Evolutionary conservation across 2,113 vertebrate genomes (phyloP).

Genomic region (Sinocyclocheilus anophthalmus): DNA sequence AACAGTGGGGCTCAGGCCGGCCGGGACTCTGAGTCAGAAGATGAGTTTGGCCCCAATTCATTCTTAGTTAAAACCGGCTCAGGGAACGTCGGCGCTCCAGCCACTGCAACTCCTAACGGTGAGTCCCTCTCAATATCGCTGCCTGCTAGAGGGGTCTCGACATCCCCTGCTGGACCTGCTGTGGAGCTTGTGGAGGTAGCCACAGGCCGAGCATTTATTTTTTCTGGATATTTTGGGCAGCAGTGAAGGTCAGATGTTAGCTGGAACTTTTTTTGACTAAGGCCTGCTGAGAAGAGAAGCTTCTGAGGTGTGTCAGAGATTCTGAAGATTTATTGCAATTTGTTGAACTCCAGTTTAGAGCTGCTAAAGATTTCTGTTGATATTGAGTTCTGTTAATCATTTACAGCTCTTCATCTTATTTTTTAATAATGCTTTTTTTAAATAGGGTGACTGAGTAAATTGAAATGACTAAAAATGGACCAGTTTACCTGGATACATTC

Average conservation of each 20-base stretch:
- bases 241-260: slow-evolving; percentile 44
- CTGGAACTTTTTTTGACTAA: slow-evolving; percentile 37
- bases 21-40: slow-evolving; percentile 95
- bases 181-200: slow-evolving; percentile 65
- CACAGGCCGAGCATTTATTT: slow-evolving; percentile 58
- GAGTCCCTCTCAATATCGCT: slow-evolving; percentile 82
- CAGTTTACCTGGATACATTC: neutral
- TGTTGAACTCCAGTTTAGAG: neutral
- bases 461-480: neutral
- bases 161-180: slow-evolving; percentile 39
- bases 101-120: slow-evolving; percentile 81
- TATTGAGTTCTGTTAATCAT: neutral
- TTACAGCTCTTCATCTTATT: neutral
- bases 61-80: slow-evolving; percentile 98
- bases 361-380: neutral
- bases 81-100: slow-evolving; percentile 86
- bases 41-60: slow-evolving; percentile 95
- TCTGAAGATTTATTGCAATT: neutral
- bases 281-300: slow-evolving; percentile 61
- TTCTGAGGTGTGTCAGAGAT: slow-evolving; percentile 9
- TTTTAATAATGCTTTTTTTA: neutral
- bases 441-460: neutral
- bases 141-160: slow-evolving; percentile 61
- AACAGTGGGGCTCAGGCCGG: slow-evolving; percentile 90
- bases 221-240: slow-evolving; percentile 41